Evolutionary conservation across 2,113 vertebrate genomes (phyloP), one percentile per base, ranked within the genome.

Genomic region (Collichthys lucidus): DNA sequence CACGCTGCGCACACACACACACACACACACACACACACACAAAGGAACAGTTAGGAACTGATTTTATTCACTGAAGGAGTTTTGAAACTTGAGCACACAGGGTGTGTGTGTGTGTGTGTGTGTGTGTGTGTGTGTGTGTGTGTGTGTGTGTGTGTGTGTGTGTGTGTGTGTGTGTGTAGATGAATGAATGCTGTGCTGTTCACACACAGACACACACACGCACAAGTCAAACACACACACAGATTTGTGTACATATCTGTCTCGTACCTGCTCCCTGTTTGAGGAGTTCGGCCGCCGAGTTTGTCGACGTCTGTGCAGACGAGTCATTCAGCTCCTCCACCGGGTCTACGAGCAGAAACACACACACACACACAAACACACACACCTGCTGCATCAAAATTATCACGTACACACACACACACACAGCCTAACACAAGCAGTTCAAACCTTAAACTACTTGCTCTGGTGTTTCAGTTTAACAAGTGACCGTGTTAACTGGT

Each of bases 241-340:
- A 56, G 29, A 35, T 56, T 50, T 67, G 26, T 35, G 40, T 31
- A 29, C 49, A 3, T 6, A 1, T 61, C 5, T 35, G 60, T 61
- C 6, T 5, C 7, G 16, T 87, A 99, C 98, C 98, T 96, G 98
- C 98, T 49, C 98, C 98, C 89, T 99, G 98, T 80, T 97, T 98
- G 29, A 99, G 93, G 24, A 99, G 95, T 74, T 99, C 98, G 0
- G 95, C 95, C 12, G 98, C 97, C 0, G 98, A 98, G 88, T 98
- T 99, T 65, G 96, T 95, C 0, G 97, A 94, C 0, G 96, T 96
- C 35, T 96, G 97, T 29, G 94, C 79, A 19, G 95, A 87, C 0
- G 86, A 92, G 63, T 97, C 96, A 1, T 67, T 89, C 15, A 93
- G 81, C 60, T 98, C 97, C 56, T 98, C 97, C 91, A 98, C 73